These are phyloP conservation scores for Osedax frankpressi DNA, from an alignment of 2,888 invertebrate species.

Conservation along the genomic window DNA sequence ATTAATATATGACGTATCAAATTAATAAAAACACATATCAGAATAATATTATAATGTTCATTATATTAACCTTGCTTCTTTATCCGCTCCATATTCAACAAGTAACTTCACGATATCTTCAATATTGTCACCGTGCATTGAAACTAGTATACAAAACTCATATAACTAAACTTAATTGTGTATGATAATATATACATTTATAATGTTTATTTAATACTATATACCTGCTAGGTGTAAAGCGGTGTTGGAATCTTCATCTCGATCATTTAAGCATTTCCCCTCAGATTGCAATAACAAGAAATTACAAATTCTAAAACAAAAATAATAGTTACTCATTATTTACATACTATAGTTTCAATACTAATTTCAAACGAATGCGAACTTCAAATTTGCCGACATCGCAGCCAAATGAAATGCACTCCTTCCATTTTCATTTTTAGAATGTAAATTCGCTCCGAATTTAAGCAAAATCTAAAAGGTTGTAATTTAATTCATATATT, in stretches of 20 bases:
- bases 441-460: constrained; percentile 17
- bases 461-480: constrained; percentile 18
- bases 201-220: too few relatives aligned
- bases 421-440: constrained; percentile 25
- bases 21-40: too few relatives aligned
- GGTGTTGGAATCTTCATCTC: constrained; percentile 26
- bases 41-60: too few relatives aligned
- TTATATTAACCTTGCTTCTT: constrained; percentile 13
- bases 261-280: constrained; percentile 22
- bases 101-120: constrained; percentile 12
- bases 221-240: constrained; percentile 24
- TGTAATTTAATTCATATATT: not conserved
- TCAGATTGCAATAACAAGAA: not conserved
- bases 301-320: not conserved
- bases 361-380: too few relatives aligned
- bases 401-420: constrained; percentile 24
- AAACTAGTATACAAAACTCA: not conserved
- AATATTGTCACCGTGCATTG: not conserved
- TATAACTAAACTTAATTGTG: not conserved
- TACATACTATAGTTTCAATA: too few relatives aligned
- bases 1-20: too few relatives aligned
- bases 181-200: not conserved
- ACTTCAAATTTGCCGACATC: constrained; percentile 18
- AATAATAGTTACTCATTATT: not conserved
- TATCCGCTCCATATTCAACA: not conserved